These are phyloP conservation scores for Cryptus armator DNA, from an alignment of 2,888 invertebrate species.

Conservation along the genomic window DNA sequence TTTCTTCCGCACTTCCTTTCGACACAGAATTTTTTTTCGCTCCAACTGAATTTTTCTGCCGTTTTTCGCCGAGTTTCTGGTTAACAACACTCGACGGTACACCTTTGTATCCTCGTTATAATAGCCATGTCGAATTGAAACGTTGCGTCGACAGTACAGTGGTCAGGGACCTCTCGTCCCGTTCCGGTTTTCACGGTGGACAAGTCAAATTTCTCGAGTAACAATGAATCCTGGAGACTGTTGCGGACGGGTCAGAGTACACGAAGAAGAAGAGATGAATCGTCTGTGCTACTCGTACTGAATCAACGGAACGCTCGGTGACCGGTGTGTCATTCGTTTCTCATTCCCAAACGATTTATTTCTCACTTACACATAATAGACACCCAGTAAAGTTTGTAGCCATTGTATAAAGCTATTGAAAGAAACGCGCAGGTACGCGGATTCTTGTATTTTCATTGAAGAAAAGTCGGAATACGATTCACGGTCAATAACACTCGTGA, in stretches of 20 bases:
- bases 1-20: background rate
- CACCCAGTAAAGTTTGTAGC: background rate
- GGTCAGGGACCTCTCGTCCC: conserved; percentile 41
- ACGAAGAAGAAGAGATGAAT: conserved; percentile 27
- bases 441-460: background rate
- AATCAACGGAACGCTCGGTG: conserved; percentile 28
- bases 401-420: background rate
- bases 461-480: background rate
- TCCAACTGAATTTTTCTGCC: background rate
- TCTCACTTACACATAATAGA: conserved; percentile 28
- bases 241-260: conserved; percentile 36
- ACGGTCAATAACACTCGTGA: conserved; percentile 17
- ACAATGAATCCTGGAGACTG: conserved; percentile 45
- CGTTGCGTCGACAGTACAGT: conserved; percentile 35
- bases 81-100: conserved; percentile 9
- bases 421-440: background rate
- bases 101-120: conserved; percentile 14
- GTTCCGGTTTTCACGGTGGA: conserved; percentile 58
- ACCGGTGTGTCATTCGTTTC: conserved; percentile 47
- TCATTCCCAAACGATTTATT: conserved; percentile 52
- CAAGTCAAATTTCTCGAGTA: conserved; percentile 36
- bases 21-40: background rate
- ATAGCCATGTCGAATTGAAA: conserved; percentile 57
- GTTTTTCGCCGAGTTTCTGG: background rate
- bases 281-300: conserved; percentile 37